Evolutionary conservation across 2,113 vertebrate genomes (phyloP).

Genomic region (Dipodomys ordii): DNA sequence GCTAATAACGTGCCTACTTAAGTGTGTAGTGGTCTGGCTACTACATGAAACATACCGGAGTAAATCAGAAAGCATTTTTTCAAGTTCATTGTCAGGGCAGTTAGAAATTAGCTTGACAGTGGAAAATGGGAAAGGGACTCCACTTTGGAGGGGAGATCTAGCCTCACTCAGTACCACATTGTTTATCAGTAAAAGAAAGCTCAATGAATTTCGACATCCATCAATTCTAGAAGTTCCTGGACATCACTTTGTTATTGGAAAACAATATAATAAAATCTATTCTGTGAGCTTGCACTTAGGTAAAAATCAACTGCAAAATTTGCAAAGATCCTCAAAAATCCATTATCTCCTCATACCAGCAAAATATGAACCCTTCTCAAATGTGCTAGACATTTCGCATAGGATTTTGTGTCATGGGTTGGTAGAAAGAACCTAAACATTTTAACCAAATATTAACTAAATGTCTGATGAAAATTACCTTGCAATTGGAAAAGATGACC

Average conservation of each 20-base stretch:
- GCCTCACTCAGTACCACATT: neutral
- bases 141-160: neutral
- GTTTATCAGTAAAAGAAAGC: neutral
- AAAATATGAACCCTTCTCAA: neutral
- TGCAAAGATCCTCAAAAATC: neutral
- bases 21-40: too few species aligned
- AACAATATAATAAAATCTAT: neutral
- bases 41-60: neutral
- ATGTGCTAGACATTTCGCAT: neutral
- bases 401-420: neutral
- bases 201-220: neutral
- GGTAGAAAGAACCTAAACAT: conserved; percentile 18
- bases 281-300: neutral
- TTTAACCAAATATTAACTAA: conserved; percentile 9
- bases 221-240: neutral
- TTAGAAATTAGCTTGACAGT: neutral
- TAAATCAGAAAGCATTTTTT: neutral
- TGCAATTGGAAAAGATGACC: conserved; percentile 20
- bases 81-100: neutral
- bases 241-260: neutral
- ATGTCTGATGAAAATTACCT: conserved; percentile 36
- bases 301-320: neutral
- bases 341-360: neutral
- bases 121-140: neutral
- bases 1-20: too few species aligned